Base-by-base conservation (phyloP, 2,888 invertebrate species). In the Drosophila vallismaia region DNA sequence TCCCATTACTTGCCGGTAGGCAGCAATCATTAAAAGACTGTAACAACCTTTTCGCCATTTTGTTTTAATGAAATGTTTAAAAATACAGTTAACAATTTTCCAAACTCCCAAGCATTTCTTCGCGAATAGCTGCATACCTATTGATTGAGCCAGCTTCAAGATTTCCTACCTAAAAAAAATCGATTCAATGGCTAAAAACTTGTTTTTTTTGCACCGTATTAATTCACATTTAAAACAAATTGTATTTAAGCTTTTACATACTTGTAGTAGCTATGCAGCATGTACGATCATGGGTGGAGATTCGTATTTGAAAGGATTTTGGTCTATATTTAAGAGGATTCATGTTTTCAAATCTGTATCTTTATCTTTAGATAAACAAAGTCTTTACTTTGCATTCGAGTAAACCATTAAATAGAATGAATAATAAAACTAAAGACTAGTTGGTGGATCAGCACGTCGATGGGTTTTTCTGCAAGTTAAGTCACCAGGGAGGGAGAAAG, bases 141-240 rank as follows among this genome's bases (percentile, higher is more conserved):
- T 53, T 4, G 44, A 3, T 12, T 64, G 68, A 68, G 29, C 67
- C 45, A 53, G 44, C 19, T 53, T 31, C 38, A 53, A 64, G 36
- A 55, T 50, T 48, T 60, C 46, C 53, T 50, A 70, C 49, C 40
- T 45, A 26, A 33, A 42, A 60, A 28, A 36, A 59, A 69, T 52
- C 49, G 52, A 44, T 36, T 42, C 71, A 62, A 53, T 54, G 31
- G 63, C 28, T 50, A 14, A 66, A 86, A 88, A 88, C 81, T 72
- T 73, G 12, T 36, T 36, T 36, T 36, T 5, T 48, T 60, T n/a
- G n/a, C 57, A 86, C 46, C 66, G 53, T 73, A 84, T 84, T 74
- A 81, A 85, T 86, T 84, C 88, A 76, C 79, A 88, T 86, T 88
- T 88, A 88, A 84, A 84, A 86, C 78, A 88, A 86, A 88, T 86